phyloP scores from a whole-genome alignment of 2,888 invertebrate genomes.

The Parthenolecanium corni region DNA sequence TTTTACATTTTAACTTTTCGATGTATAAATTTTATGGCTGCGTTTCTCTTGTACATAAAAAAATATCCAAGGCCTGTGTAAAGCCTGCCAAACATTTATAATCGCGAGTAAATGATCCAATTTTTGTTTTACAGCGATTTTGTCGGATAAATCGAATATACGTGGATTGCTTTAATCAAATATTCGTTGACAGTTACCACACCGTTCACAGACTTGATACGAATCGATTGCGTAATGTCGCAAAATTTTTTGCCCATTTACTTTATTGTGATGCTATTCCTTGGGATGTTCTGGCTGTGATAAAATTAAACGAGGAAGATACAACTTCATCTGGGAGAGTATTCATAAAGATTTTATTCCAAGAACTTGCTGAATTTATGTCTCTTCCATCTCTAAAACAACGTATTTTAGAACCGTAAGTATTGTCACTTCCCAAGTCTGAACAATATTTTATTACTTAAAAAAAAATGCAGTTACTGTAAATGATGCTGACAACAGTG shows the following conservation, averaged over 20 bases:
- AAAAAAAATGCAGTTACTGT: too few relatives aligned
- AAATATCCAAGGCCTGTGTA: too few relatives aligned
- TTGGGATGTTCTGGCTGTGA: conserved; percentile 84
- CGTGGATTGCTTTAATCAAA: conserved; percentile 83
- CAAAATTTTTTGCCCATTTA: conserved; percentile 93
- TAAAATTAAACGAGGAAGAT: conserved; percentile 89
- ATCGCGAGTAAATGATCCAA: too few relatives aligned
- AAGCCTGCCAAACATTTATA: too few relatives aligned
- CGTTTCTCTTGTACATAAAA: too few relatives aligned
- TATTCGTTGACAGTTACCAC: conserved; percentile 88
- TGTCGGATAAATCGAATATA: conserved; percentile 89
- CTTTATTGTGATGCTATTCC: conserved; percentile 92
- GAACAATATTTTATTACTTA: conserved; percentile 13
- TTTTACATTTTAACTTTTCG: too few relatives aligned
- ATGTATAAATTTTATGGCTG: too few relatives aligned
- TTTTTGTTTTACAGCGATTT: conserved; percentile 48
- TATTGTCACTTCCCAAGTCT: conserved; percentile 35
- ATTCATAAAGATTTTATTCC: conserved; percentile 94
- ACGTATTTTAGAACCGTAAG: conserved; percentile 79
- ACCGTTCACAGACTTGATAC: conserved; percentile 92
- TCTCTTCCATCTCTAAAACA: conserved; percentile 83
- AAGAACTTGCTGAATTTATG: conserved; percentile 93
- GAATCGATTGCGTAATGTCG: conserved; percentile 87
- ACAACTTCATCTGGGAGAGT: conserved; percentile 95
- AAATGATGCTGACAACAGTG: too few relatives aligned